Percentiles rank a stretch among this genome's conserved stretches.
phyloP scores from a whole-genome alignment of 2,797 vertebrate genomes.

The Sitta carolinensis region DNA sequence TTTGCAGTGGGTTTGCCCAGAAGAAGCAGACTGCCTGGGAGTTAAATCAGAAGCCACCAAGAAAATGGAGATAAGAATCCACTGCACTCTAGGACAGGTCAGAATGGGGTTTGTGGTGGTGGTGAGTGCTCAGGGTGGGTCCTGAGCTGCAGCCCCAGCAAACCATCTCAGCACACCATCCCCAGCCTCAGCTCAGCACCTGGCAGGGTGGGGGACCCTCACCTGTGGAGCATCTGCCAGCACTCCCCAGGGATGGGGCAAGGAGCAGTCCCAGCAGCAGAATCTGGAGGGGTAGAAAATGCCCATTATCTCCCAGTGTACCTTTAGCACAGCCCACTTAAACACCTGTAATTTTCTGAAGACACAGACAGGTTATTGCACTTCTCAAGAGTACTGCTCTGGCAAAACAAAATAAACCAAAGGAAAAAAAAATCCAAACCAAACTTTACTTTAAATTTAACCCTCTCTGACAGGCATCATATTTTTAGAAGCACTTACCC shows the following conservation, averaged over 20 bases:
- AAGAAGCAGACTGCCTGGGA: not conserved
- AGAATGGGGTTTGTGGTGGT: not conserved
- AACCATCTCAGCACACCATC: not conserved
- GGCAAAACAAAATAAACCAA: not conserved
- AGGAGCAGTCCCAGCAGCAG: not conserved
- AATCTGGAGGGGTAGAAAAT: constrained; percentile 50
- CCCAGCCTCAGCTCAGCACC: not conserved
- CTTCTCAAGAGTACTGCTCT: not conserved
- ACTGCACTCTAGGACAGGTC: not conserved
- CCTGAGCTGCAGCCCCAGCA: not conserved
- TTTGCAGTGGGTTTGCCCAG: not conserved
- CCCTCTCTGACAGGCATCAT: not conserved
- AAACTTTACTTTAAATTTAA: not conserved
- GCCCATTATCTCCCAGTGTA: constrained; percentile 47
- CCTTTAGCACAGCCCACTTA: constrained; percentile 1
- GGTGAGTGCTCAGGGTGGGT: not conserved
- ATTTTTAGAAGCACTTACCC: constrained; percentile 24
- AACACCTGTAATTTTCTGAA: constrained; percentile 61
- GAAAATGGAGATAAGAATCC: not conserved
- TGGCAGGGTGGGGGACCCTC: constrained; percentile 7
- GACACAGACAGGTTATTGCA: constrained; percentile 10
- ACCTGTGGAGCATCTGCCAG: not conserved
- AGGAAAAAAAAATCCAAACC: not conserved
- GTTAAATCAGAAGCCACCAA: not conserved
- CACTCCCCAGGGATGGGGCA: constrained; percentile 16